These are phyloP conservation scores for Zaprionus nigranus DNA, from an alignment of 1,140 invertebrate genomes.

Conservation along the genomic window DNA sequence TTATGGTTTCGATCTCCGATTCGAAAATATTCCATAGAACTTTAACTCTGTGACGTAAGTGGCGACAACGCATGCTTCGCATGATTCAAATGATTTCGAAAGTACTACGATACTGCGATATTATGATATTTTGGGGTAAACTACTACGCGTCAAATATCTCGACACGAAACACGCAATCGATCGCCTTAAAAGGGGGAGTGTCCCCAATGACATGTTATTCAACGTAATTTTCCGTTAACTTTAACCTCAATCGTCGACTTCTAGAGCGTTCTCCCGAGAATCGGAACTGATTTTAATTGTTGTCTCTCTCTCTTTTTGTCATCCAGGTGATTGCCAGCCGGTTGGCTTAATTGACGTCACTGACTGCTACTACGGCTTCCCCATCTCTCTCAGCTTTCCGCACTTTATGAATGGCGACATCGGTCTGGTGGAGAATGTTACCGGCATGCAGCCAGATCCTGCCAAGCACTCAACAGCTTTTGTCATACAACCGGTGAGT, in stretches of 20 bases:
- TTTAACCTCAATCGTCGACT: conserved; percentile 6
- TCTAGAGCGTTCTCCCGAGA: background rate
- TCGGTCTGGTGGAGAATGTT: conserved; percentile 87
- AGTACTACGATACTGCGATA: conserved; percentile 5
- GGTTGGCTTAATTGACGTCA: conserved; percentile 90
- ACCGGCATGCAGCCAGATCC: conserved; percentile 89
- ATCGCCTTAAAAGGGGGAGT: conserved; percentile 8
- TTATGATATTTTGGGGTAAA: background rate
- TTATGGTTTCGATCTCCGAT: background rate
- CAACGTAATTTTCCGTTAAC: conserved; percentile 26
- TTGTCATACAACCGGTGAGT: conserved; percentile 90
- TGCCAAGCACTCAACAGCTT: conserved; percentile 89
- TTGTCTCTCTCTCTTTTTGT: conserved; percentile 14
- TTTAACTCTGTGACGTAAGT: conserved; percentile 29
- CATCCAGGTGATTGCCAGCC: conserved; percentile 87
- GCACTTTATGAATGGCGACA: conserved; percentile 92
- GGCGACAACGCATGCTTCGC: conserved; percentile 11
- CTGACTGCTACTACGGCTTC: conserved; percentile 93
- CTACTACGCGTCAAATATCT: conserved; percentile 11
- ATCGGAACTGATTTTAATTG: conserved; percentile 25
- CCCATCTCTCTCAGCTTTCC: conserved; percentile 95
- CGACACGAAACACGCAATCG: conserved; percentile 22
- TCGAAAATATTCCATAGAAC: conserved; percentile 31
- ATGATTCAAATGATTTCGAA: conserved; percentile 25
- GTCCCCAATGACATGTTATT: conserved; percentile 23